Evolutionary conservation across 1,140 invertebrate genomes (phyloP).

Genomic region (Trichogramma pretiosum): DNA sequence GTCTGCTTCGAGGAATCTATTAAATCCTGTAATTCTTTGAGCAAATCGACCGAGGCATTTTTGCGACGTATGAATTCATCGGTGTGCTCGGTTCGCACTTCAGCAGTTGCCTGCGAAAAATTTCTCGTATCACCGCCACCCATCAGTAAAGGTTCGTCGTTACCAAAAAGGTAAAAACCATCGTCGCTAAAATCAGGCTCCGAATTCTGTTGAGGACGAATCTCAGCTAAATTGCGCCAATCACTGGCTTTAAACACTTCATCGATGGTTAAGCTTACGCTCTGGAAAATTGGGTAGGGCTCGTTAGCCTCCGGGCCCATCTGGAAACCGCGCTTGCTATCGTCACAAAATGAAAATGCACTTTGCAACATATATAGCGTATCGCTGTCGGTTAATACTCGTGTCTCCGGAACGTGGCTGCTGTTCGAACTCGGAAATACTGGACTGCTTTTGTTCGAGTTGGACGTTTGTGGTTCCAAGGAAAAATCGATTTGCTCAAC

Average conservation of each 20-base stretch:
- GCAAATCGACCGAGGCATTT: not conserved
- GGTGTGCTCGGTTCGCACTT: not conserved
- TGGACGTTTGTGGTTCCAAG: no score
- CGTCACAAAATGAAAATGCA: slow-evolving; percentile 6
- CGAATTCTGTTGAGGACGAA: no score
- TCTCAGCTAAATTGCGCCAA: no score
- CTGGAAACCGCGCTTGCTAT: not conserved
- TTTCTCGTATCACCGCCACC: no score
- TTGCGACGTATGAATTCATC: not conserved
- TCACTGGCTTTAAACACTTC: slow-evolving; percentile 4
- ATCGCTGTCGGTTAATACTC: not conserved
- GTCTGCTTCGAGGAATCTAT: not conserved
- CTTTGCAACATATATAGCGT: not conserved
- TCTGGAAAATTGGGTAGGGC: slow-evolving; percentile 7
- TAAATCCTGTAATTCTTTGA: not conserved
- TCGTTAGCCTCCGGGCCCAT: not conserved
- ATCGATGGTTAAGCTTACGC: not conserved
- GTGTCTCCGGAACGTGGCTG: not conserved
- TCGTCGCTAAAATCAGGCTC: no score
- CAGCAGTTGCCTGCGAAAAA: not conserved
- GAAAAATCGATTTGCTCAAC: no score
- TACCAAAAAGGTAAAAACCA: no score
- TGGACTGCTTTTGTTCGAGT: no score
- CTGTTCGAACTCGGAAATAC: not conserved
- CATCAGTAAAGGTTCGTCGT: no score